Evolutionary conservation across 2,797 vertebrate genomes (phyloP).

Genomic region (Gadopsis marmoratus): DNA sequence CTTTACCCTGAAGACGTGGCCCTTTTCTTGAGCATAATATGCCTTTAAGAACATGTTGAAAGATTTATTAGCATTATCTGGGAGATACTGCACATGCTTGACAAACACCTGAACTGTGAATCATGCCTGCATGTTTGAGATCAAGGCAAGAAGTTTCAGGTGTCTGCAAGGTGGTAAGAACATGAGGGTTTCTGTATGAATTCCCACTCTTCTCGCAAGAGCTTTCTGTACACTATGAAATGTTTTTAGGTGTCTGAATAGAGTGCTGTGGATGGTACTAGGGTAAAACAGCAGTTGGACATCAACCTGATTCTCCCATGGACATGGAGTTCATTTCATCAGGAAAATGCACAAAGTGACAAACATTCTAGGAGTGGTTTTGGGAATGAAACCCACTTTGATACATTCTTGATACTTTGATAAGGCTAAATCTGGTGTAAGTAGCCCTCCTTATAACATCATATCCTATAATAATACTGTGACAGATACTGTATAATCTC

Average conservation of each 20-base stretch:
- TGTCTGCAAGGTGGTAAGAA: conserved; percentile 51
- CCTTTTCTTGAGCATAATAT: not conserved
- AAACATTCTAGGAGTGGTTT: not conserved
- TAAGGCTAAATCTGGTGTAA: not conserved
- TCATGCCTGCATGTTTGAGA: conserved; percentile 59
- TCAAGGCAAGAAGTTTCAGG: conserved; percentile 41
- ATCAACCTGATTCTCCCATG: not conserved
- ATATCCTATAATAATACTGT: not conserved
- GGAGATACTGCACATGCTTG: conserved; percentile 56
- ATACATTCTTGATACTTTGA: not conserved
- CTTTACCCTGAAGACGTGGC: conserved; percentile 5
- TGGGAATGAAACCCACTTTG: not conserved
- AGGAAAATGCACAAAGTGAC: not conserved
- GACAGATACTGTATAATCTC: not conserved
- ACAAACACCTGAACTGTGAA: conserved; percentile 50
- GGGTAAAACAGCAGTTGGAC: not conserved
- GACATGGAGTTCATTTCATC: not conserved
- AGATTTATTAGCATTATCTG: conserved; percentile 55
- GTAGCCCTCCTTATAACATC: not conserved
- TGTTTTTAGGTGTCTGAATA: not conserved
- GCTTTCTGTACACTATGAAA: not conserved
- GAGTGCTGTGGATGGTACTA: not conserved
- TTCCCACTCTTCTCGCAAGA: not conserved
- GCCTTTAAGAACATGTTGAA: conserved; percentile 49
- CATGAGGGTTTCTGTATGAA: not conserved